phyloP scores from a whole-genome alignment of 2,113 vertebrate genomes.

The Herpailurus yagouaroundi region DNA sequence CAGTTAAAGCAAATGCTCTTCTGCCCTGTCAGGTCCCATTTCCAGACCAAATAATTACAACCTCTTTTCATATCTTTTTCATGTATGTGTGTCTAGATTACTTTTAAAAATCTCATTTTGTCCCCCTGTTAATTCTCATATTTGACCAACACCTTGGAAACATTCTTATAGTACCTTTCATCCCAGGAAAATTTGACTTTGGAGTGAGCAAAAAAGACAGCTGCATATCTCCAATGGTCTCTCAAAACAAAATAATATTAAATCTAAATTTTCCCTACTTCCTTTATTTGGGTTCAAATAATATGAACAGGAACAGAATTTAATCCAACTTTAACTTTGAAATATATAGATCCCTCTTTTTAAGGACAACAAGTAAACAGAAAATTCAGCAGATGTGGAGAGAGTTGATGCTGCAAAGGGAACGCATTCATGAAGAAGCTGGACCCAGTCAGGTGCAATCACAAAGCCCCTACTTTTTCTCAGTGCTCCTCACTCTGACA shows the following conservation, averaged over 20 bases:
- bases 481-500: not conserved
- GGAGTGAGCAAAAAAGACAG: not conserved
- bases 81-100: not conserved
- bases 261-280: not conserved
- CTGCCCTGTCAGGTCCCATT: not conserved
- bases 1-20: not conserved
- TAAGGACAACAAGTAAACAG: not conserved
- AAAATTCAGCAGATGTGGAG: not conserved
- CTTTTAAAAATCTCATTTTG: not conserved
- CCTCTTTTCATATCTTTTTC: not conserved
- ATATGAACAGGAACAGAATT: not conserved
- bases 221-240: not conserved
- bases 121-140: not conserved
- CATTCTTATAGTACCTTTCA: not conserved
- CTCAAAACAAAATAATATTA: not conserved
- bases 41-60: not conserved
- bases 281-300: not conserved
- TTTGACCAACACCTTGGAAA: conserved; percentile 16
- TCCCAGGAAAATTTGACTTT: not conserved
- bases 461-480: not conserved
- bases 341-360: not conserved
- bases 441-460: not conserved
- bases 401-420: not conserved
- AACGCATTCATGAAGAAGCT: not conserved
- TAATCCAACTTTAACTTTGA: not conserved